A percentile compares a stretch with the other conserved stretches of the same genome.
These are phyloP conservation scores for Otus scops DNA, from an alignment of 2,797 vertebrate genomes.

Conservation along the genomic window DNA sequence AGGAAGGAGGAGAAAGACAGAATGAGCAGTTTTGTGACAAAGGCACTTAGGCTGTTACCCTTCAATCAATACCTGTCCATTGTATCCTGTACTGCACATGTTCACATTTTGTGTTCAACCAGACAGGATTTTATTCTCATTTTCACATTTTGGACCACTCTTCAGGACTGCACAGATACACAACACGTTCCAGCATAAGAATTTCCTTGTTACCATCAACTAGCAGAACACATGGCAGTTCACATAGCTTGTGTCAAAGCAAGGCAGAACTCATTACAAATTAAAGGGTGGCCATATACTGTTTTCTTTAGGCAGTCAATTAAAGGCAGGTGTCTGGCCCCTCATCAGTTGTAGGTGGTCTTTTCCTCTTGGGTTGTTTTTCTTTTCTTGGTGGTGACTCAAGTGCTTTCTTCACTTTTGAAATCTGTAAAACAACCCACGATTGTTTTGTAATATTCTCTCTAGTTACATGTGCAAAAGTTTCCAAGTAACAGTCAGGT, in stretches of 20 bases:
- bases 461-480: conserved; percentile 46
- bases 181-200: neutral
- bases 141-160: neutral
- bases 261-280: conserved; percentile 28
- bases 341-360: conserved; percentile 63
- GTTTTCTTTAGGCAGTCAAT: conserved; percentile 61
- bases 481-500: conserved; percentile 53
- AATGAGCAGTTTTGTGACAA: neutral
- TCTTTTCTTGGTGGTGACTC: conserved; percentile 38
- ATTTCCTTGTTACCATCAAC: conserved; percentile 11
- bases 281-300: conserved; percentile 11
- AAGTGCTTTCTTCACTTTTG: conserved; percentile 53
- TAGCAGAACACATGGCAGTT: neutral
- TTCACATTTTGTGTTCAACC: neutral
- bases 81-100: neutral
- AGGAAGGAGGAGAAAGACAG: neutral
- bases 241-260: neutral
- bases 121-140: neutral
- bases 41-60: neutral
- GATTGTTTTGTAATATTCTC: conserved; percentile 26
- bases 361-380: conserved; percentile 51
- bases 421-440: conserved; percentile 20
- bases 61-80: neutral
- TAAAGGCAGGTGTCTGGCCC: conserved; percentile 61
- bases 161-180: neutral